phyloP scores from a whole-genome alignment of 2,113 vertebrate species.

The Pachycephala philippinensis region DNA sequence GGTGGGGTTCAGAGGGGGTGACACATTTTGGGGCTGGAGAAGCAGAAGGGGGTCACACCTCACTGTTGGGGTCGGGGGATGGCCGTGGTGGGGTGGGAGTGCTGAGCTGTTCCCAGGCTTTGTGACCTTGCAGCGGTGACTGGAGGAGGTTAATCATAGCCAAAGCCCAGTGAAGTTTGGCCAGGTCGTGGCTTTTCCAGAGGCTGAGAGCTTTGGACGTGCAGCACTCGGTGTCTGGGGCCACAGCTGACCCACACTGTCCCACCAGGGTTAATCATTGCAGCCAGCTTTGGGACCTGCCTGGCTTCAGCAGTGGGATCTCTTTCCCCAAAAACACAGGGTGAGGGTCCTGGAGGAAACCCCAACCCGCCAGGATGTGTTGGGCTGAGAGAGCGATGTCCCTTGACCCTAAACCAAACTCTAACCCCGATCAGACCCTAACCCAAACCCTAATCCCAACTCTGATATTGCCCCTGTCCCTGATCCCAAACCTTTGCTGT shows the following conservation, averaged over 20 bases:
- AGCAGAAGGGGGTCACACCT: not conserved
- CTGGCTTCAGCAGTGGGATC: not conserved
- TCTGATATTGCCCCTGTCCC: too few species aligned
- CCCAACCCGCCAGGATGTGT: fast-evolving
- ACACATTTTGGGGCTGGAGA: not conserved
- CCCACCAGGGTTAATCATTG: conserved; percentile 42
- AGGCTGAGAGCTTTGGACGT: not conserved
- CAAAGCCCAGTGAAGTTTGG: not conserved
- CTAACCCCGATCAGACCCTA: too few species aligned
- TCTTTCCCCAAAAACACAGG: not conserved
- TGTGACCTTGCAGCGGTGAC: not conserved
- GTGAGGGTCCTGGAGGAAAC: not conserved
- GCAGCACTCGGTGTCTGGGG: fast-evolving
- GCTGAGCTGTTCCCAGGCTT: not conserved
- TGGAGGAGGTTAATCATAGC: conserved; percentile 18
- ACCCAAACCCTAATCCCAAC: not conserved
- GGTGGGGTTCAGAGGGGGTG: not conserved
- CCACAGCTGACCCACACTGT: not conserved
- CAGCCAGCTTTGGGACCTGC: not conserved
- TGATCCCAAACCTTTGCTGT: not conserved
- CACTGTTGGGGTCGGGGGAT: fast-evolving
- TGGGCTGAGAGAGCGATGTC: fast-evolving
- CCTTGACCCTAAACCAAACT: not conserved
- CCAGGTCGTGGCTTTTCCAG: not conserved
- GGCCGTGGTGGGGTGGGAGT: fast-evolving